These are phyloP conservation scores for Drosophila takahashii DNA, from an alignment of 1,140 invertebrate species.

Conservation along the genomic window DNA sequence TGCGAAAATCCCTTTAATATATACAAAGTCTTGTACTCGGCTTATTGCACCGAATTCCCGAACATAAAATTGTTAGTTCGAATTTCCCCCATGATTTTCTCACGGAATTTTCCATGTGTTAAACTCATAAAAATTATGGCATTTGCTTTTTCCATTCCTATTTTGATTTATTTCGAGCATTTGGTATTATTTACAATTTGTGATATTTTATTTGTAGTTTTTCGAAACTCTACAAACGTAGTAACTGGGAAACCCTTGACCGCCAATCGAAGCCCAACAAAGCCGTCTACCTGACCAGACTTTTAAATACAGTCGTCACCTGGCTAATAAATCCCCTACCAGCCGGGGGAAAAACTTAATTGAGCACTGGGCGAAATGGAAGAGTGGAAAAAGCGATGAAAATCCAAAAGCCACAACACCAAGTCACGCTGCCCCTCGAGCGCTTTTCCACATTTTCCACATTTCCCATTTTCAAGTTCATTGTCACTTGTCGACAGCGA, in stretches of 20 bases:
- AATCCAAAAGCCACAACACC: constrained; percentile 34
- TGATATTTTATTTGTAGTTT: background rate
- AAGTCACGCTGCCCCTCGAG: constrained; percentile 33
- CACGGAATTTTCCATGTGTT: background rate
- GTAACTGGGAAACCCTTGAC: background rate
- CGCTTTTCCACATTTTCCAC: constrained; percentile 31
- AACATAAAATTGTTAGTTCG: background rate
- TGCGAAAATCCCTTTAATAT: background rate
- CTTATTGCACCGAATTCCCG: background rate
- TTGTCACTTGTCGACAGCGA: constrained; percentile 56
- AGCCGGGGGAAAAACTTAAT: constrained; percentile 16
- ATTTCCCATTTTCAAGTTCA: constrained; percentile 72
- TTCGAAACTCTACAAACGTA: background rate
- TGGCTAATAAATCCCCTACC: constrained; percentile 11
- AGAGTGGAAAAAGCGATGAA: background rate
- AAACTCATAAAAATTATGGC: background rate
- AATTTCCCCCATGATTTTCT: background rate
- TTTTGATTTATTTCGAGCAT: background rate
- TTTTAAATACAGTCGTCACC: constrained; percentile 8
- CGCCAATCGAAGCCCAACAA: background rate
- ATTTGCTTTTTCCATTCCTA: background rate
- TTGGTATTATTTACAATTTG: background rate
- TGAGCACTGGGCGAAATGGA: background rate
- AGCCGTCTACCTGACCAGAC: background rate
- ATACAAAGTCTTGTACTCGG: background rate